A percentile compares a stretch with the other conserved stretches of the same genome.
Conservation (phyloP, 2,888 invertebrate genomes). For the Argynnis bischoffii region DNA sequence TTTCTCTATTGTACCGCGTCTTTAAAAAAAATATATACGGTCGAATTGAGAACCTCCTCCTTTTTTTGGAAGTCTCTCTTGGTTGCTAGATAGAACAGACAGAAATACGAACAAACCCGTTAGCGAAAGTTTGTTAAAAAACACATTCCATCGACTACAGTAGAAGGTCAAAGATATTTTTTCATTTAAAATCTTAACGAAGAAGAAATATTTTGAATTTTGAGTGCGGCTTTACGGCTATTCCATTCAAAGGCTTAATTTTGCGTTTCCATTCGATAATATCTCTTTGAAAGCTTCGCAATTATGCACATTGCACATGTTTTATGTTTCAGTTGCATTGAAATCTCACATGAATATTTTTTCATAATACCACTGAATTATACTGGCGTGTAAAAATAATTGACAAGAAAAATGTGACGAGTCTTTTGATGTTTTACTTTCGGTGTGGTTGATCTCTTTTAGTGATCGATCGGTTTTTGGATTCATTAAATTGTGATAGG, state of each 20-base stretch:
- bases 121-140: not conserved
- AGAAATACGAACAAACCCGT: no score
- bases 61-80: no score
- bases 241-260: slow-evolving; percentile 27
- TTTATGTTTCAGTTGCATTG: slow-evolving; percentile 28
- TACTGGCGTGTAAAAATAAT: slow-evolving; percentile 7
- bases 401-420: not conserved
- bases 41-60: no score
- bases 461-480: no score
- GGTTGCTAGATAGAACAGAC: no score
- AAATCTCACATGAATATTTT: slow-evolving; percentile 20
- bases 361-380: slow-evolving; percentile 2
- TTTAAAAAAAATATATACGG: no score
- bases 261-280: slow-evolving; percentile 31
- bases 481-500: no score
- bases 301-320: slow-evolving; percentile 24
- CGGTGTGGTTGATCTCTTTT: no score
- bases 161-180: slow-evolving; percentile 19
- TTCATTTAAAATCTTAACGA: slow-evolving; percentile 25
- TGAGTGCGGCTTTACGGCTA: slow-evolving; percentile 13
- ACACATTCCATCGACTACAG: not conserved
- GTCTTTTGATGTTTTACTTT: no score
- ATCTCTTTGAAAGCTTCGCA: slow-evolving; percentile 32
- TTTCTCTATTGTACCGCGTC: no score
- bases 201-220: slow-evolving; percentile 24